Percentiles rank a stretch among this genome's conserved stretches.
phyloP scores from a whole-genome alignment of 2,888 invertebrate genomes.

The Ennomos erosarius region DNA sequence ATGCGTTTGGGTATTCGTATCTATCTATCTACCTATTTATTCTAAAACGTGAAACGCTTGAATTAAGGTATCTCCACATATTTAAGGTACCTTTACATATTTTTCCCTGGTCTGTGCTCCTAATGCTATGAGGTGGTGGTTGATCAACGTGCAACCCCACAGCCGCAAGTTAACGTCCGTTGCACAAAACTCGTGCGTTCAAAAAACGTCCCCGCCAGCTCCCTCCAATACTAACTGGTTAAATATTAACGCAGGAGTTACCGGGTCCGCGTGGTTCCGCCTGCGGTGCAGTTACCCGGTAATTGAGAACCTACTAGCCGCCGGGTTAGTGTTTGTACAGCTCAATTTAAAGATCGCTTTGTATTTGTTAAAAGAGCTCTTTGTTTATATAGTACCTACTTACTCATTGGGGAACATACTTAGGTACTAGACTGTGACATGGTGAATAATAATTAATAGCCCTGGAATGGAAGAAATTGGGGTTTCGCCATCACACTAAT shows the following conservation, averaged over 20 bases:
- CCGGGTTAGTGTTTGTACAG: slow-evolving; percentile 17
- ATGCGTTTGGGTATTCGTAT: too few species aligned
- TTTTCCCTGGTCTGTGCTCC: too few species aligned
- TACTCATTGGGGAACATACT: not conserved
- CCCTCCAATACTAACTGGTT: slow-evolving; percentile 38
- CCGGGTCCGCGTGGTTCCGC: slow-evolving; percentile 56
- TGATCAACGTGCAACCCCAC: not conserved
- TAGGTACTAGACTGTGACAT: too few species aligned
- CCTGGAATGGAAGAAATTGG: too few species aligned
- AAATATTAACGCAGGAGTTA: slow-evolving; percentile 71
- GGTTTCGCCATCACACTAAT: too few species aligned
- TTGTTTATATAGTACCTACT: slow-evolving; percentile 15
- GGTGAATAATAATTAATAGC: too few species aligned
- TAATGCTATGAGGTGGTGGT: too few species aligned
- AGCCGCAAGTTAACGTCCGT: slow-evolving; percentile 11
- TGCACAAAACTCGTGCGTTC: slow-evolving; percentile 5
- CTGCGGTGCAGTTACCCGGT: slow-evolving; percentile 60
- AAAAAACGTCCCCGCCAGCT: slow-evolving; percentile 22
- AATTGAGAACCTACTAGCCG: slow-evolving; percentile 56
- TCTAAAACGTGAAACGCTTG: too few species aligned
- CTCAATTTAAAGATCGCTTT: slow-evolving; percentile 25
- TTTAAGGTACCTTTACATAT: too few species aligned
- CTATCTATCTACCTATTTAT: too few species aligned
- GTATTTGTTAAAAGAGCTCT: slow-evolving; percentile 20
- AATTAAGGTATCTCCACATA: too few species aligned